Base-by-base conservation (phyloP, 2,888 invertebrate genomes). In the Rhabditophanes sp. region DNA sequence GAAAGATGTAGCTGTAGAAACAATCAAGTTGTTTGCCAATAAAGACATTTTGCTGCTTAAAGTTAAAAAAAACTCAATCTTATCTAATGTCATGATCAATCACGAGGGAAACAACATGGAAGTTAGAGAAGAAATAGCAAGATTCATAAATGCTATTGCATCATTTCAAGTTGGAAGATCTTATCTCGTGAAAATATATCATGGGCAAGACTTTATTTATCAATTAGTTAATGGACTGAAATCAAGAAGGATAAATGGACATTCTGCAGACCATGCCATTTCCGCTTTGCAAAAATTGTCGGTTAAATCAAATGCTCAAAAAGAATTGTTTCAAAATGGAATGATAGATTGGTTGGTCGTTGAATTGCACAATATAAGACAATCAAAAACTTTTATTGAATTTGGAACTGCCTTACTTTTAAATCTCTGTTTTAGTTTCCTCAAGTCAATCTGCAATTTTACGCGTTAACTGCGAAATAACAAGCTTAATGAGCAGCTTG, bases 1-100 rank as follows among this genome's bases (percentile, higher is more conserved):
- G 4, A 19, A 52, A 7, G 19, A 5, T 3, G 35, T 29, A 12
- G 33, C 47, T 8, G 26, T 33, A 7, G 30, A 25, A 5, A 35
- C 30, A 6, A 15, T 48, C n/a, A 16, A 20, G 15, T 16, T 33
- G 15, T 48, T 41, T 22, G 38, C 45, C 3, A 33, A 30, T 7
- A 51, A 51, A 19, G 51, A 51, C 22, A 32, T 51, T n/a, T 32
- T 51, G 20, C 37, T 35, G 11, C 35, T 51, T 19, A 41, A 50
- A 25, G 45, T 43, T 30, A 28, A 43, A n/a, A 54, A 48, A 28
- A 48, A 46, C 23, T 53, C 48, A 26, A 34, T 28, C 26, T 41
- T 4, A 22, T 7, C 14, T 9, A 33, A 20, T 9, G 2, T 16
- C 15, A 17, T 16, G 11, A 6, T 31, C n/a, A 7, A 16, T 5